Percentiles rank a stretch among this genome's conserved stretches.
phyloP scores from a whole-genome alignment of 1,140 invertebrate genomes.

The Caenorhabditis brenneri region DNA sequence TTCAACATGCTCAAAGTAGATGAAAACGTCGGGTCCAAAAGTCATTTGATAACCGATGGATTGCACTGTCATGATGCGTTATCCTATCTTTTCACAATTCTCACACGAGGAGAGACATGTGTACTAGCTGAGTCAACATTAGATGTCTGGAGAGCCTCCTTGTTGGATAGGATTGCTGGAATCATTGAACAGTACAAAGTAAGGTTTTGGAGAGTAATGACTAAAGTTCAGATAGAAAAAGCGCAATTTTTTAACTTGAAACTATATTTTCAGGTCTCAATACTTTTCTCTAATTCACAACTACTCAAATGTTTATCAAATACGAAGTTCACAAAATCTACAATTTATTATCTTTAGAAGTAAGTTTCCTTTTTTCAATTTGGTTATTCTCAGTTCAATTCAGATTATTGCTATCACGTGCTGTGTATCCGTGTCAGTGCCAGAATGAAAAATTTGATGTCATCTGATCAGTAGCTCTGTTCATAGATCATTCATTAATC shows the following conservation, averaged over 20 bases:
- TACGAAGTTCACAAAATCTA: slow-evolving; percentile 43
- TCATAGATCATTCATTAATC: no score
- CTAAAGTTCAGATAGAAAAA: no score
- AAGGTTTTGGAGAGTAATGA: no score
- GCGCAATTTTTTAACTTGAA: not conserved
- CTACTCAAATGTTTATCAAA: slow-evolving; percentile 30
- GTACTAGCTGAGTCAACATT: slow-evolving; percentile 7
- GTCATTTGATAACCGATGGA: slow-evolving; percentile 27
- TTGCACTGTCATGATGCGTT: slow-evolving; percentile 4
- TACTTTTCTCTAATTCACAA: slow-evolving; percentile 17
- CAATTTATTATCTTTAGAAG: slow-evolving; percentile 28
- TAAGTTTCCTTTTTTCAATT: not conserved
- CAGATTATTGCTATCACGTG: slow-evolving; percentile 28
- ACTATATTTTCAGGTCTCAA: not conserved
- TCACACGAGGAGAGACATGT: slow-evolving; percentile 24
- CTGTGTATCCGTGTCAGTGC: not conserved
- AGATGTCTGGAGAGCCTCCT: slow-evolving; percentile 41
- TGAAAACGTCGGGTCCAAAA: not conserved
- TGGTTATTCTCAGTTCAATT: not conserved
- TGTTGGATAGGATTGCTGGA: slow-evolving; percentile 23
- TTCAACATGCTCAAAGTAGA: not conserved
- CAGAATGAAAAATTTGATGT: not conserved
- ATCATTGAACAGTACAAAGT: slow-evolving; percentile 37
- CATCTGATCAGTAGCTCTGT: not conserved
- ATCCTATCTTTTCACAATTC: not conserved